Conservation (phyloP, 2,888 invertebrate species). For the Epinotia bilunana region DNA sequence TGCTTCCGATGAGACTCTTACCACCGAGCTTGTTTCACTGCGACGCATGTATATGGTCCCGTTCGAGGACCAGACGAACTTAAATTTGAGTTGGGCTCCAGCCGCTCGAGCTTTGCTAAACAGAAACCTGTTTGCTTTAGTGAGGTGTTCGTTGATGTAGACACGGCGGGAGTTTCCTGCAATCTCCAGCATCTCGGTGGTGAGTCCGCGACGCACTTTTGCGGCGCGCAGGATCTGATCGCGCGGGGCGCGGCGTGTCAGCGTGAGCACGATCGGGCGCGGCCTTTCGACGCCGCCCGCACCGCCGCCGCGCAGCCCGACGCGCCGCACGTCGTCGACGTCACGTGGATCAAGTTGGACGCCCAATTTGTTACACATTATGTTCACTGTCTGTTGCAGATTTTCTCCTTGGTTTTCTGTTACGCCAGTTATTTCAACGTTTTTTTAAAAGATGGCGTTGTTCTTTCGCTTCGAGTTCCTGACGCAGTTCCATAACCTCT, state of each 20-base stretch:
- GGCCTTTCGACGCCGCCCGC: neutral
- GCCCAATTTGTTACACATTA: neutral
- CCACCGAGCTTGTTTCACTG: constrained; percentile 23
- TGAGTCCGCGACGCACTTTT: constrained; percentile 42
- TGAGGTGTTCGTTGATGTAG: constrained; percentile 46
- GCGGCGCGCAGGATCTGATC: constrained; percentile 43
- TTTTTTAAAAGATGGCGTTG: neutral
- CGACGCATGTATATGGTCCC: constrained; percentile 41
- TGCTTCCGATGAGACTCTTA: too few relatives aligned
- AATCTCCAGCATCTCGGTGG: constrained; percentile 36
- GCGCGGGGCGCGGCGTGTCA: constrained; percentile 5
- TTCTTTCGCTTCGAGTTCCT: neutral
- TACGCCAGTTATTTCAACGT: neutral
- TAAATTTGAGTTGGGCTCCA: constrained; percentile 35
- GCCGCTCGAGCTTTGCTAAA: constrained; percentile 43
- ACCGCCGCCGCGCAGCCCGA: neutral
- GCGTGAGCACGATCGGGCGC: too few relatives aligned
- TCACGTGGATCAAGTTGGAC: neutral
- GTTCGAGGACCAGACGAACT: constrained; percentile 43
- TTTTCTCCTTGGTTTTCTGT: neutral
- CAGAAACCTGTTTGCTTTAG: constrained; percentile 43
- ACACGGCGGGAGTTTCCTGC: constrained; percentile 37
- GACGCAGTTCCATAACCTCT: neutral
- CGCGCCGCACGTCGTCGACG: neutral
- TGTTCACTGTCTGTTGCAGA: neutral